phyloP scores from a whole-genome alignment of 2,113 vertebrate species.

The Silurus glanis region DNA sequence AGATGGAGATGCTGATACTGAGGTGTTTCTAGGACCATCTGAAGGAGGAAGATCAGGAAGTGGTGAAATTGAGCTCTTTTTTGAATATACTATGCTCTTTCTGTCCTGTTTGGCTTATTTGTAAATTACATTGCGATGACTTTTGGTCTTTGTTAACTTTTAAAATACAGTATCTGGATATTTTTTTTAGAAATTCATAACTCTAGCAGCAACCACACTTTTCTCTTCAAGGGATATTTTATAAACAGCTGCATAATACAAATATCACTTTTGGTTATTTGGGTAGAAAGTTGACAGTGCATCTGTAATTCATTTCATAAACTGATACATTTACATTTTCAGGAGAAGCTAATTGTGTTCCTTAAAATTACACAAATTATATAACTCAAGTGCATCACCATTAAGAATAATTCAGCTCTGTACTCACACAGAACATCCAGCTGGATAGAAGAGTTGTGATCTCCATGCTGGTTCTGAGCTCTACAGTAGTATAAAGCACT shows the following conservation, averaged over 20 bases:
- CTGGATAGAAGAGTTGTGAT: not conserved
- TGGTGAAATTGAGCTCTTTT: not conserved
- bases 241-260: not conserved
- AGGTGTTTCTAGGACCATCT: too few relatives aligned
- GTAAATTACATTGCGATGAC: too few relatives aligned
- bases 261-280: not conserved
- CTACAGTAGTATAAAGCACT: constrained; percentile 28
- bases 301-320: not conserved
- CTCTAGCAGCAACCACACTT: too few relatives aligned
- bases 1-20: too few relatives aligned
- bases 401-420: not conserved
- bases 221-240: too few relatives aligned
- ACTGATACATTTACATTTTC: not conserved
- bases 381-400: not conserved
- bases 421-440: constrained; percentile 58
- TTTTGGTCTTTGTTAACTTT: too few relatives aligned
- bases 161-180: too few relatives aligned
- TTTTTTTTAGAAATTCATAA: too few relatives aligned
- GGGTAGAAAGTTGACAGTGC: not conserved
- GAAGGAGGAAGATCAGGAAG: not conserved
- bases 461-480: constrained; percentile 16
- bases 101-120: too few relatives aligned
- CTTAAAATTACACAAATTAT: not conserved
- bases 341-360: not conserved
- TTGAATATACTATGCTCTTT: too few relatives aligned